These are phyloP conservation scores for Mythimna lalbum DNA, from an alignment of 2,888 invertebrate genomes.

Conservation along the genomic window DNA sequence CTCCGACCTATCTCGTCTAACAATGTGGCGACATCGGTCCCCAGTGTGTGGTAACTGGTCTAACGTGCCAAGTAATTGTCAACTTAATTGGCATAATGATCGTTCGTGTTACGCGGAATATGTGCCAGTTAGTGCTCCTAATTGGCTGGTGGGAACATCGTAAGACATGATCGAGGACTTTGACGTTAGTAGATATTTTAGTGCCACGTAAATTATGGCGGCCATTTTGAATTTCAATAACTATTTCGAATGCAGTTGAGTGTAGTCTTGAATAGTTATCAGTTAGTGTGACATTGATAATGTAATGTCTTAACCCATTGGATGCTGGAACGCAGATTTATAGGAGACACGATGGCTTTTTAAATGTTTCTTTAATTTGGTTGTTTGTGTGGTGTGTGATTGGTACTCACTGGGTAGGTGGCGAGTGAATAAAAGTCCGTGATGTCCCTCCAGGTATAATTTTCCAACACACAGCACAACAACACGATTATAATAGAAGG, in stretches of 20 bases:
- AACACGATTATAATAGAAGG: too few species aligned
- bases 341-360: too few species aligned
- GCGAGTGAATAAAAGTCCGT: too few species aligned
- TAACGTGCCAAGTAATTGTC: slow-evolving; percentile 40
- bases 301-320: too few species aligned
- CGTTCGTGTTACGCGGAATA: slow-evolving; percentile 43
- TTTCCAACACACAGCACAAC: too few species aligned
- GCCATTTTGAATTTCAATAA: slow-evolving; percentile 10
- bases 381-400: too few species aligned
- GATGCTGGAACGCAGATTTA: too few species aligned
- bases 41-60: slow-evolving; percentile 15
- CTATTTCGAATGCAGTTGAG: neutral
- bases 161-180: slow-evolving; percentile 45
- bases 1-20: slow-evolving; percentile 12
- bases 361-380: too few species aligned
- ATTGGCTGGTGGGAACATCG: slow-evolving; percentile 42
- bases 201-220: neutral
- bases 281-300: neutral
- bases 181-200: slow-evolving; percentile 37
- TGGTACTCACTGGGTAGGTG: too few species aligned
- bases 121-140: slow-evolving; percentile 38
- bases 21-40: slow-evolving; percentile 20
- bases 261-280: neutral
- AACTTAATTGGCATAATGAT: slow-evolving; percentile 49
- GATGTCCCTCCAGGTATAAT: too few species aligned